Evolutionary conservation across 2,113 vertebrate species (phyloP), one percentile per base, ranked within the genome.

Genomic region (Oreochromis tanganicae): DNA sequence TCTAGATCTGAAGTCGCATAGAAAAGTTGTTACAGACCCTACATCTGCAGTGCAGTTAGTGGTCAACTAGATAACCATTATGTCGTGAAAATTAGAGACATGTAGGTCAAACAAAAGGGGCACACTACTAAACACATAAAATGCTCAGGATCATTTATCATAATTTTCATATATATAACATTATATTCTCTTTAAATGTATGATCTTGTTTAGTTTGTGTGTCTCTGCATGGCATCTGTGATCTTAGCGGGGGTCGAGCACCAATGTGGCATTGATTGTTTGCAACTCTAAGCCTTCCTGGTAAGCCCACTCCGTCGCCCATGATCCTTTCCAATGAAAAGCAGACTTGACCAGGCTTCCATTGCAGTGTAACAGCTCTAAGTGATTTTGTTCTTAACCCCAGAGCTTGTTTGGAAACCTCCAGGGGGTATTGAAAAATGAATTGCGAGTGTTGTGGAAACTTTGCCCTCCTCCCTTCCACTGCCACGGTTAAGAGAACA

Each of bases 261-360:
- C 55, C 86, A 96, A 95, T 92, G 85, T 95, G 93, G 90, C 80
- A 88, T 84, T 91, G 87, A 91, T 93, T 93, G 93, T 91, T 94
- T 91, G 88, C 83, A 84, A 93, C 90, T 86, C 75, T 16, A n/a
- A 92, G 57, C 46, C 81, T 85, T 59, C 36, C 57, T 71, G 36
- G 24, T 86, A 87, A 94, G 55, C 81, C 88, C 41, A 59, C 83
- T 83, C 84, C 81, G 82, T 89, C 83, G 83, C 63, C 87, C 56
- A 88, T 63, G 54, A 90, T 82, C 84, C 41, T 48, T 55, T 52
- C 80, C 92, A 95, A 95, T 92, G 86, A 96, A 94, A 95, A 95
- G 88, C 95, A 96, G 95, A 93, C 87, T 81, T 86, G 75, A 82
- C 85, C 6, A 57, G 82, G 81, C 86, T 90, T 93, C 90, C 85